Conservation (phyloP, 2,113 vertebrate species). For the Paradisaea rubra region DNA sequence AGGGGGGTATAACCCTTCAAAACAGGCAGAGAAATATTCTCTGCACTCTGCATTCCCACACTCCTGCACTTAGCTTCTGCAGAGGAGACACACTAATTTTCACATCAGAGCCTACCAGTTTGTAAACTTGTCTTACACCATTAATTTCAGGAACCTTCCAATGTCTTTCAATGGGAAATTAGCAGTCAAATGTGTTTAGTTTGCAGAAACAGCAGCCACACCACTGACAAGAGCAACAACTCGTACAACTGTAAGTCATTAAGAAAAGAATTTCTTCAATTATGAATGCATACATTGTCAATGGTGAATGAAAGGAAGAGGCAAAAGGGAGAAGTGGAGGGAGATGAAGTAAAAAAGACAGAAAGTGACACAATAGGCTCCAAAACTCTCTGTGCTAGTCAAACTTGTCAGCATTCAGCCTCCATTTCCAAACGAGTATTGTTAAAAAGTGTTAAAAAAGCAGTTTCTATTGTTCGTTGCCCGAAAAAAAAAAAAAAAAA, state of each 20-base stretch:
- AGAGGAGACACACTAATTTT: constrained; percentile 51
- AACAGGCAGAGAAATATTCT: too few relatives aligned
- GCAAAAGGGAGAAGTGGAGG: not conserved
- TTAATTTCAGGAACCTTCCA: constrained; percentile 55
- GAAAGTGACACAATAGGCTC: not conserved
- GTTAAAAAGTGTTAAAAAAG: not conserved
- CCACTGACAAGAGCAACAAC: not conserved
- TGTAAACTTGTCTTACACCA: constrained; percentile 60
- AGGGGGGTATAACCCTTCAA: too few relatives aligned
- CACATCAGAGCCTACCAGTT: constrained; percentile 62
- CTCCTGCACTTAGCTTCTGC: not conserved
- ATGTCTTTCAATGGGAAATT: constrained; percentile 52
- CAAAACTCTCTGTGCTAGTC: not conserved
- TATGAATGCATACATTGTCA: not conserved
- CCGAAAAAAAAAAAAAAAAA: not conserved
- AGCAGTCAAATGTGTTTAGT: constrained; percentile 53
- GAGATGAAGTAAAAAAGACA: not conserved
- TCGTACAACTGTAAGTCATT: not conserved
- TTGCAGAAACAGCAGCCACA: not conserved
- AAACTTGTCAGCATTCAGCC: not conserved
- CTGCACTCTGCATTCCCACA: too few relatives aligned
- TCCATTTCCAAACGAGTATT: not conserved
- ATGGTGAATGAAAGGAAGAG: constrained; percentile 13
- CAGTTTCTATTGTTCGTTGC: not conserved
- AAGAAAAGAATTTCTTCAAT: constrained; percentile 29